Conservation (phyloP, 1,140 invertebrate species). For the Drosophila yakuba region DNA sequence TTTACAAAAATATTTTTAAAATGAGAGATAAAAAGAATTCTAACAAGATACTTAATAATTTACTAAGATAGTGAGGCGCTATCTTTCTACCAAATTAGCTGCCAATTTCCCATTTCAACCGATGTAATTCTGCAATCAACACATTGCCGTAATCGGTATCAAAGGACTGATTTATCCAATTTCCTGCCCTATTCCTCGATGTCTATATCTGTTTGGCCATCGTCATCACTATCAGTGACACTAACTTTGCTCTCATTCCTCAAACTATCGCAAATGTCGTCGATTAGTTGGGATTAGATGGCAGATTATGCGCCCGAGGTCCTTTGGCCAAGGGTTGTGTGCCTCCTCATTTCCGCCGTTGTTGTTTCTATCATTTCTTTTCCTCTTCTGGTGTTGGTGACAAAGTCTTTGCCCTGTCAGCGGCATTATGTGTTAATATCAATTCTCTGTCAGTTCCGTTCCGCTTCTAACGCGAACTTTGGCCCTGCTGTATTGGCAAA, state of each 20-base stretch:
- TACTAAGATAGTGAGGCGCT: too few species aligned
- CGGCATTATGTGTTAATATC: slow-evolving; percentile 79
- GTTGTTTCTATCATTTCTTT: slow-evolving; percentile 20
- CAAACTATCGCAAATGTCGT: slow-evolving; percentile 78
- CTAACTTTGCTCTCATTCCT: slow-evolving; percentile 68
- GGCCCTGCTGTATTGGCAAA: slow-evolving; percentile 65
- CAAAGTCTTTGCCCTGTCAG: slow-evolving; percentile 61
- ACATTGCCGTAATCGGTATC: slow-evolving; percentile 26
- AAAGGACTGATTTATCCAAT: neutral
- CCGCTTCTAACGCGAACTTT: slow-evolving; percentile 32
- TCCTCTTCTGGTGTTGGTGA: slow-evolving; percentile 3
- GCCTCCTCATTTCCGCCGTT: slow-evolving; percentile 56
- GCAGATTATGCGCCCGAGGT: slow-evolving; percentile 70
- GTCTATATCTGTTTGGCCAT: slow-evolving; percentile 63
- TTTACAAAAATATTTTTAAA: neutral
- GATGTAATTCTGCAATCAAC: neutral
- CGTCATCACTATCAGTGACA: slow-evolving; percentile 73
- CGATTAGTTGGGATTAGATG: slow-evolving; percentile 80
- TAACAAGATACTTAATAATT: too few species aligned
- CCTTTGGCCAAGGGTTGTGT: slow-evolving; percentile 32
- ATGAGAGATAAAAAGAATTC: neutral
- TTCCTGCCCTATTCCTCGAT: slow-evolving; percentile 12
- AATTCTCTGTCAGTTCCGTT: slow-evolving; percentile 47
- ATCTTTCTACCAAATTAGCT: neutral
- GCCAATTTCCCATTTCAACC: neutral